phyloP scores from a whole-genome alignment of 2,113 vertebrate genomes.

The Amphiprion percula region DNA sequence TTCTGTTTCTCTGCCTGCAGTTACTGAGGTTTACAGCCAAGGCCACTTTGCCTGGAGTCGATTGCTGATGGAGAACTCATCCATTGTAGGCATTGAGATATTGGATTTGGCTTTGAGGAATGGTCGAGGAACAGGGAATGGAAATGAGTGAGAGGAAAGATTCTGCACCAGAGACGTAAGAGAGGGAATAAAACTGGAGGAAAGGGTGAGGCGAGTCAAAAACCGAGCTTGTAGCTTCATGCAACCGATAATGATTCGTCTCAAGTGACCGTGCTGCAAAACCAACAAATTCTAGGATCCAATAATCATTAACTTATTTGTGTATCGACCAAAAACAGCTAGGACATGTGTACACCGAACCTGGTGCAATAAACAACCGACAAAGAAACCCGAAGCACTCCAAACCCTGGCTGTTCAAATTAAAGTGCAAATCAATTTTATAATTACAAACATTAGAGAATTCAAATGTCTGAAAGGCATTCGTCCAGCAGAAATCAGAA shows the following conservation, averaged over 20 bases:
- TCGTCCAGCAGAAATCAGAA: constrained; percentile 40
- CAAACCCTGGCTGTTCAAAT: not conserved
- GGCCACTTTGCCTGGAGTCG: constrained; percentile 2
- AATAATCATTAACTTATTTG: constrained; percentile 15
- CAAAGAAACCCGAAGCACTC: not conserved
- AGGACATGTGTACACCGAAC: not conserved
- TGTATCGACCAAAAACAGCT: not conserved
- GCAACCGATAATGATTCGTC: constrained; percentile 1
- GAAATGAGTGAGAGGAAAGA: constrained; percentile 42
- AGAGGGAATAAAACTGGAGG: constrained; percentile 25
- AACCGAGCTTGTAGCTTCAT: constrained; percentile 23
- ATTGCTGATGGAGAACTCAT: constrained; percentile 27
- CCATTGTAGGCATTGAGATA: constrained; percentile 45
- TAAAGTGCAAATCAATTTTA: constrained; percentile 39
- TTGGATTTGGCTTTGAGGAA: constrained; percentile 66
- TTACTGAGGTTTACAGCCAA: constrained; percentile 1
- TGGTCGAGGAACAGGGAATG: constrained; percentile 34
- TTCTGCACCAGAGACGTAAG: constrained; percentile 38
- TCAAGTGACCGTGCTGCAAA: not conserved
- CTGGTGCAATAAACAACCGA: not conserved
- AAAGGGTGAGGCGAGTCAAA: constrained; percentile 13
- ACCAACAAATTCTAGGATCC: constrained; percentile 4
- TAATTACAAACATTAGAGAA: constrained; percentile 28
- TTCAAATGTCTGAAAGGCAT: constrained; percentile 17
- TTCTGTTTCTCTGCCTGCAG: constrained; percentile 12